These are phyloP conservation scores for Hexactinellida sp. DNA, from an alignment of 37 sponge, comb jelly and placozoan genomes.

Conservation along the genomic window DNA sequence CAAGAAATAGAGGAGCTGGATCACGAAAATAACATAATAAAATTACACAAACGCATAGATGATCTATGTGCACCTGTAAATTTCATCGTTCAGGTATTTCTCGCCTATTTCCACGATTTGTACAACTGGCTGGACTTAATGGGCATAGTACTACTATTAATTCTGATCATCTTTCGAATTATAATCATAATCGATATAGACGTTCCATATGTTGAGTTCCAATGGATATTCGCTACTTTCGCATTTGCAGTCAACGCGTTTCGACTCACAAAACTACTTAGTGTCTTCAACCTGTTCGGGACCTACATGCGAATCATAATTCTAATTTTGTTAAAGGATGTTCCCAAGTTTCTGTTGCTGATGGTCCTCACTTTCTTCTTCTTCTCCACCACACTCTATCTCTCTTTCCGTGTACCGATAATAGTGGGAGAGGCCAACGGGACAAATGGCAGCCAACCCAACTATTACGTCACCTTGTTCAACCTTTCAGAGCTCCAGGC, in stretches of 20 bases:
- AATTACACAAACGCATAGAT: neutral
- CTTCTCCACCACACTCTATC: neutral
- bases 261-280: neutral
- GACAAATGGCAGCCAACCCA: neutral
- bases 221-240: constrained; percentile 7
- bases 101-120: neutral
- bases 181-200: neutral
- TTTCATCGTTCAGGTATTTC: neutral
- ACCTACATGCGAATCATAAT: neutral
- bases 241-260: constrained; percentile 12
- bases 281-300: neutral
- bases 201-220: neutral
- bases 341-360: neutral
- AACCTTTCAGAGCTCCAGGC: neutral
- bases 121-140: neutral
- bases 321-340: neutral
- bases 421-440: neutral
- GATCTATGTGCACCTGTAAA: neutral
- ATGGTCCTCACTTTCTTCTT: neutral
- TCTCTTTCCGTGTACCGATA: neutral
- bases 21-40: neutral
- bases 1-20: neutral
- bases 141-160: neutral
- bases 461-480: neutral
- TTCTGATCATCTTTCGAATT: neutral